These are phyloP conservation scores for Thymelicus acteon DNA, from an alignment of 2,888 invertebrate genomes.

Conservation along the genomic window DNA sequence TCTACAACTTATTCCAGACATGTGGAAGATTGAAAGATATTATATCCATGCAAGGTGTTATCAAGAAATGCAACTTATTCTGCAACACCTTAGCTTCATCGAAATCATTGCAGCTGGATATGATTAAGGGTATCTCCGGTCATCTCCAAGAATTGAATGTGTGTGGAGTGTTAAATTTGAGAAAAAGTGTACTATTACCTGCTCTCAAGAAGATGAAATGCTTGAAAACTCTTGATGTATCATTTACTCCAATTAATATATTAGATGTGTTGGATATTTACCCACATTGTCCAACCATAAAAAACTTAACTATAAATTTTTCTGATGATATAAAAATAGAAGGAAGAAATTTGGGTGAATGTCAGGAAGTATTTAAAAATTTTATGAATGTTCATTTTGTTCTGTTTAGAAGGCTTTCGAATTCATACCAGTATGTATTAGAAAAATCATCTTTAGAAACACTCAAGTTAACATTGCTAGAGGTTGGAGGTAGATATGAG, in stretches of 20 bases:
- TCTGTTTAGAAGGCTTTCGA: constrained; percentile 34
- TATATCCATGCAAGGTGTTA: constrained; percentile 52
- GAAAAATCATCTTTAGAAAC: constrained; percentile 11
- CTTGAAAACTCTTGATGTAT: constrained; percentile 62
- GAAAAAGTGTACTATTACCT: constrained; percentile 55
- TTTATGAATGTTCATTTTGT: constrained; percentile 67
- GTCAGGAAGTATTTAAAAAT: constrained; percentile 60
- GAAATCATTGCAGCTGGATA: constrained; percentile 55
- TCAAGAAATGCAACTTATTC: constrained; percentile 59
- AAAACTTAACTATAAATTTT: constrained; percentile 63
- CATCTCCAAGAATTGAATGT: constrained; percentile 61
- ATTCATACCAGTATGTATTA: constrained; percentile 49
- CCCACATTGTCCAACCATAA: constrained; percentile 61
- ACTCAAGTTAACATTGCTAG: constrained; percentile 18
- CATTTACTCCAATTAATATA: constrained; percentile 64
- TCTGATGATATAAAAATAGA: constrained; percentile 39
- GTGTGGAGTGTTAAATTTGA: constrained; percentile 60
- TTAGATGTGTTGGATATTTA: constrained; percentile 62
- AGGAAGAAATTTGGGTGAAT: constrained; percentile 45
- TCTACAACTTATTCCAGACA: constrained; percentile 57
- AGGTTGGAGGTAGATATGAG: neutral
- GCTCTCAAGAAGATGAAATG: constrained; percentile 58
- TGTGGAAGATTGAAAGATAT: constrained; percentile 54
- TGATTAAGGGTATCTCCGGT: constrained; percentile 60
- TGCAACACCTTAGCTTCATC: constrained; percentile 58